Conservation (phyloP, 2,113 vertebrate genomes). For the Trochalopteron elliotii region DNA sequence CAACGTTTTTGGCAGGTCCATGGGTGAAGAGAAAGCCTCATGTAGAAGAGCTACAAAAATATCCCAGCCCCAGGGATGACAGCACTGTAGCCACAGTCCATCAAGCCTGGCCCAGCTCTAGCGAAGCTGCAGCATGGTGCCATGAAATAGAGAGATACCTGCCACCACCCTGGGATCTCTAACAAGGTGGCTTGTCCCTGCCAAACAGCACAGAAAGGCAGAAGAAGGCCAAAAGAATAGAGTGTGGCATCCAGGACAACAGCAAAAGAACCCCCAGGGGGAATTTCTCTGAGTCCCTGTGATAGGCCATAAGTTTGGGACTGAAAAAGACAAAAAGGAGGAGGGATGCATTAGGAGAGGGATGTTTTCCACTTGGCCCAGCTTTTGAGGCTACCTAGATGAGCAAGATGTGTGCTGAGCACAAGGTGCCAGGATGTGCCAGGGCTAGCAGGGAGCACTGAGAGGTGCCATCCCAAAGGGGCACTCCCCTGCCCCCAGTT, state of each 20-base stretch:
- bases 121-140: rapidly evolving
- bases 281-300: background rate
- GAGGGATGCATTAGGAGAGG: background rate
- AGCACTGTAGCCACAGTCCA: rapidly evolving
- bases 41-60: background rate
- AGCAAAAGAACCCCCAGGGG: rapidly evolving
- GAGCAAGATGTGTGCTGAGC: background rate
- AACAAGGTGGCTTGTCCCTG: background rate
- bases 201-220: background rate
- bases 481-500: rapidly evolving
- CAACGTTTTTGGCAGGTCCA: background rate
- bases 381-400: background rate
- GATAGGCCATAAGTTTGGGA: background rate
- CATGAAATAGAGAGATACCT: rapidly evolving
- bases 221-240: background rate
- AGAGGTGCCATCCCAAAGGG: rapidly evolving
- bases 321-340: background rate
- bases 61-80: background rate
- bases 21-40: background rate
- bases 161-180: background rate
- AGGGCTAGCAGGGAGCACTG: background rate
- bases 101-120: background rate
- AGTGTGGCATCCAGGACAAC: background rate
- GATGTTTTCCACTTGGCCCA: rapidly evolving
- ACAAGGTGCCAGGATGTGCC: too few relatives aligned